phyloP scores from a whole-genome alignment of 30 jellyfish, hydroid and myxozoan genomes.

The Pelagia noctiluca region DNA sequence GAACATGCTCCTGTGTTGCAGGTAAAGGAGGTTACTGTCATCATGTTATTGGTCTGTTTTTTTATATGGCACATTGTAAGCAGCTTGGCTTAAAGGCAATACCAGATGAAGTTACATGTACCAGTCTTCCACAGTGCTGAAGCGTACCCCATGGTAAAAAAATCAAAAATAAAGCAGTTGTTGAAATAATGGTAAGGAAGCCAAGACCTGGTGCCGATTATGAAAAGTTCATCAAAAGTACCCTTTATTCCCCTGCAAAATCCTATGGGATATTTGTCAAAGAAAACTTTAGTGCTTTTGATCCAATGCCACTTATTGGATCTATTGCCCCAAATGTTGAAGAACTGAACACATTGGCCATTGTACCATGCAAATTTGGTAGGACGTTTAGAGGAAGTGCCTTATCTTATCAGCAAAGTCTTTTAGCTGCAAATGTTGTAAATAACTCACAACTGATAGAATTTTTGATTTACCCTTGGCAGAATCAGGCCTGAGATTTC shows the following conservation, averaged over 20 bases:
- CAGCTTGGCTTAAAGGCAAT: conserved; percentile 26
- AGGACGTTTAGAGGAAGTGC: conserved; percentile 3
- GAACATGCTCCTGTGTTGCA: conserved; percentile 33
- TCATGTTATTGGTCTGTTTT: conserved; percentile 25
- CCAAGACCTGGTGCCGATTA: conserved; percentile 26
- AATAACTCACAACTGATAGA: background rate
- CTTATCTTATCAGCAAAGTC: conserved; percentile 23
- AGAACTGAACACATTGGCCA: background rate
- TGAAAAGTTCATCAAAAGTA: conserved; percentile 11
- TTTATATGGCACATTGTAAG: conserved; percentile 32
- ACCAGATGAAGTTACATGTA: conserved; percentile 24
- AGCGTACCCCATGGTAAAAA: conserved; percentile 22
- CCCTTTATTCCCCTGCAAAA: conserved; percentile 28
- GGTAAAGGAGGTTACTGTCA: conserved; percentile 29
- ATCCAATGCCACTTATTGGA: conserved; percentile 22
- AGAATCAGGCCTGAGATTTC: conserved; percentile 13
- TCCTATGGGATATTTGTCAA: background rate
- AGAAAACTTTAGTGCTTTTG: conserved; percentile 12
- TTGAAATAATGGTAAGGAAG: conserved; percentile 10
- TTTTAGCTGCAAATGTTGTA: conserved; percentile 4
- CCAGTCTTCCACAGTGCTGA: conserved; percentile 18
- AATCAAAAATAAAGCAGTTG: background rate
- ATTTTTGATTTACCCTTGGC: conserved; percentile 9
- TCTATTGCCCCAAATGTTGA: background rate
- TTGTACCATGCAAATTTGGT: conserved; percentile 19